These are phyloP conservation scores for Heliangelus exortis DNA, from an alignment of 2,797 vertebrate species.

Conservation along the genomic window DNA sequence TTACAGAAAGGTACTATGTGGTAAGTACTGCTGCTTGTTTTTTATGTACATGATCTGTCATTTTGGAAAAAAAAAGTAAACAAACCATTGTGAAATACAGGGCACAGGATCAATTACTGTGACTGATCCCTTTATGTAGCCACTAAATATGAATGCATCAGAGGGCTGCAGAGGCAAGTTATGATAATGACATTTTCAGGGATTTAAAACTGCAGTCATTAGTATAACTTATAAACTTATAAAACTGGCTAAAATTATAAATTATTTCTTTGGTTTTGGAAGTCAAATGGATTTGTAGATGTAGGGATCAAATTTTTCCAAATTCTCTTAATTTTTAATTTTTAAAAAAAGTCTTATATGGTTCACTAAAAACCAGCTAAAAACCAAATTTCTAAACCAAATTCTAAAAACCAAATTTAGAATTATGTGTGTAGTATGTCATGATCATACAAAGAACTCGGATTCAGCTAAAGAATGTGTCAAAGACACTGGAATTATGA, in stretches of 20 bases:
- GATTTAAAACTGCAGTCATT: background rate
- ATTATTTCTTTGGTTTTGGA: background rate
- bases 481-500: background rate
- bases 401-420: too few species aligned
- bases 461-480: background rate
- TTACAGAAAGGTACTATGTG: background rate
- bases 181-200: background rate
- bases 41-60: background rate
- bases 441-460: background rate
- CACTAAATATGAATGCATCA: background rate
- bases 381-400: too few species aligned
- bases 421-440: background rate
- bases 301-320: background rate
- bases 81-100: background rate
- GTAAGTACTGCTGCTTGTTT: background rate
- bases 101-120: background rate
- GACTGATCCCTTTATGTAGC: background rate
- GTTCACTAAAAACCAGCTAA: background rate
- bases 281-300: background rate
- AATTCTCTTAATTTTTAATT: background rate
- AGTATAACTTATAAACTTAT: background rate
- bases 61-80: slow-evolving; percentile 22
- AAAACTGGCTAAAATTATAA: background rate
- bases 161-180: background rate
- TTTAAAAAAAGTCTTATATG: background rate